These are phyloP conservation scores for Hephaestus fuliginosus DNA, from an alignment of 2,797 vertebrate species.

Conservation along the genomic window DNA sequence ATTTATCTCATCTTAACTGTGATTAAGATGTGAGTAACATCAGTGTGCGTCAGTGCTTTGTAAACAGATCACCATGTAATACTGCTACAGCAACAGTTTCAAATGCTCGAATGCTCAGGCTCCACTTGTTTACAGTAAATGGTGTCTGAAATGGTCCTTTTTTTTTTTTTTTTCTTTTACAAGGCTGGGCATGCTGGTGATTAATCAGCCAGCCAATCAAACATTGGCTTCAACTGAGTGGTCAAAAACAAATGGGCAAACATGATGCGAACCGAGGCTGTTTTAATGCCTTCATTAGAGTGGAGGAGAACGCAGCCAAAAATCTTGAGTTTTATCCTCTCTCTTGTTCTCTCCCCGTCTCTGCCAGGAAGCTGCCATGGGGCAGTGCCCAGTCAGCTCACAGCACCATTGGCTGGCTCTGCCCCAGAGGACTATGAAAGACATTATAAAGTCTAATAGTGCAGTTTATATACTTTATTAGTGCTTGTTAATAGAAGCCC, in stretches of 20 bases:
- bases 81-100: constrained; percentile 16
- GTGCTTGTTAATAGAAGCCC: constrained; percentile 83
- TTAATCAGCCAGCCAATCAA: constrained; percentile 74
- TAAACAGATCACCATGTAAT: constrained; percentile 35
- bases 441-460: constrained; percentile 88
- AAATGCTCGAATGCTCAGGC: constrained; percentile 13
- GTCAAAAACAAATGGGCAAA: constrained; percentile 83
- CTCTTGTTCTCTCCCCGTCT: constrained; percentile 70
- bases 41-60: constrained; percentile 30
- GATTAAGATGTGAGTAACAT: constrained; percentile 32
- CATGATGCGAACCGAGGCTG: constrained; percentile 61
- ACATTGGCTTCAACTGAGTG: constrained; percentile 72
- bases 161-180: constrained; percentile 51
- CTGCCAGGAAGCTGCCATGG: constrained; percentile 86
- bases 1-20: constrained; percentile 21
- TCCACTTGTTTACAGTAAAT: constrained; percentile 40
- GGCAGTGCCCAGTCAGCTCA: constrained; percentile 83
- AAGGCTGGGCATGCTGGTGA: constrained; percentile 64
- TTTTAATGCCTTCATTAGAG: constrained; percentile 88
- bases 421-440: constrained; percentile 84
- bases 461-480: constrained; percentile 88
- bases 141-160: constrained; percentile 54
- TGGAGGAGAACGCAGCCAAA: constrained; percentile 74
- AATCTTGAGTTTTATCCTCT: constrained; percentile 78
- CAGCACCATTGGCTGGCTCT: constrained; percentile 83